Percentiles rank a stretch among this genome's conserved stretches.
Evolutionary conservation across 2,113 vertebrate genomes (phyloP).

Genomic region (Caranx melampygus): DNA sequence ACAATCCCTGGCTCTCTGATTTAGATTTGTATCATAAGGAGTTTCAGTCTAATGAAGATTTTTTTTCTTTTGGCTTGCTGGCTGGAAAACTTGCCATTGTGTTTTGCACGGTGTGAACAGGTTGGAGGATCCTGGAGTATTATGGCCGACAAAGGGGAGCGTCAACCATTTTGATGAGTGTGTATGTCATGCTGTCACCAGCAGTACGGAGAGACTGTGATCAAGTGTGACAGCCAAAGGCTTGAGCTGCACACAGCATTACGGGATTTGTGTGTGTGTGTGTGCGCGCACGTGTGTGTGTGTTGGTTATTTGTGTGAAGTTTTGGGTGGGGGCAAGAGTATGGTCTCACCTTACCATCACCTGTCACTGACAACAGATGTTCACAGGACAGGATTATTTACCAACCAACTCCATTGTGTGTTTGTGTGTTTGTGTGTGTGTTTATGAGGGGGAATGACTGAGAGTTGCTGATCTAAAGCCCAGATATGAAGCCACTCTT

Average conservation of each 20-base stretch:
- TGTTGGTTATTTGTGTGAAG: constrained; percentile 48
- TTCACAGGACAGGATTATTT: constrained; percentile 55
- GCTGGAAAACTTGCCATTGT: constrained; percentile 8
- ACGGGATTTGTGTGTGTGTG: constrained; percentile 38
- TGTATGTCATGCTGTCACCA: constrained; percentile 51
- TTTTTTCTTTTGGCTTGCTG: constrained; percentile 3
- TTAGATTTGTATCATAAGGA: neutral
- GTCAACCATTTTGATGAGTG: constrained; percentile 36
- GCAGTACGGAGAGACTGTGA: constrained; percentile 26
- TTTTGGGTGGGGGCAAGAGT: constrained; percentile 35
- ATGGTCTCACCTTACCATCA: constrained; percentile 70
- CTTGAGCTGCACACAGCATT: constrained; percentile 29
- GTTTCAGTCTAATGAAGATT: neutral
- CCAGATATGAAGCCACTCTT: constrained; percentile 27
- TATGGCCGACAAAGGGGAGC: constrained; percentile 46
- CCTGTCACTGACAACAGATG: constrained; percentile 68
- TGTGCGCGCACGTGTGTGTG: constrained; percentile 39
- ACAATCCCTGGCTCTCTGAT: neutral
- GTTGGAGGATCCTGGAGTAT: constrained; percentile 26
- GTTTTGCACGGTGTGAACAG: constrained; percentile 14
- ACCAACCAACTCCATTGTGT: constrained; percentile 22
- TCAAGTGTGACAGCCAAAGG: constrained; percentile 49
- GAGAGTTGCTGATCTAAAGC: constrained; percentile 16
- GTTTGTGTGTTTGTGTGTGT: constrained; percentile 18
- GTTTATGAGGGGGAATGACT: neutral